A percentile compares a stretch with the other conserved stretches of the same genome.
Evolutionary conservation across 2,797 vertebrate genomes (phyloP).

Genomic region (Gymnopithys bicolor): DNA sequence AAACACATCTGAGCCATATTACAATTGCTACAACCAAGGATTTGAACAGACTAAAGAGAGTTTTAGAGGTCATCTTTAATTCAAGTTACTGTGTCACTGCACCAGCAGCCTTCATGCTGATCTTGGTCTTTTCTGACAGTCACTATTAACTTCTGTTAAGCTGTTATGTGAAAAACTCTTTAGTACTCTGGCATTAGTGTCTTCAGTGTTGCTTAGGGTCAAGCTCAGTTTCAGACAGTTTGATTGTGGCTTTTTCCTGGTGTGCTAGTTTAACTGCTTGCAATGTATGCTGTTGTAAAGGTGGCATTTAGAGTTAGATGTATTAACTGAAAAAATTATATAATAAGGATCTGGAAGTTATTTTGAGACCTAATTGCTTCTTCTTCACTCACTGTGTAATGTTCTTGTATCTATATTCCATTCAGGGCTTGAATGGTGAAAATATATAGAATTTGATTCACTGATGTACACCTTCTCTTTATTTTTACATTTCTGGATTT

Average conservation of each 20-base stretch:
- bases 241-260: fast-evolving
- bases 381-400: not conserved
- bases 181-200: not conserved
- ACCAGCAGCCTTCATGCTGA: not conserved
- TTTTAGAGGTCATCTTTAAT: not conserved
- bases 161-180: not conserved
- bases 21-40: not conserved
- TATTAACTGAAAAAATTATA: not conserved
- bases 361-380: not conserved
- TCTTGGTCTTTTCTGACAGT: not conserved
- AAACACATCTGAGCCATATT: fast-evolving
- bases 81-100: not conserved
- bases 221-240: not conserved
- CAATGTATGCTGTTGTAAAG: not conserved
- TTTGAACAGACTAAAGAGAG: not conserved
- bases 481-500: not conserved
- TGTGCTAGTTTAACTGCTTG: not conserved
- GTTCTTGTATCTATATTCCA: not conserved
- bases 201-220: not conserved
- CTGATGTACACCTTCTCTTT: not conserved
- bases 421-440: not conserved
- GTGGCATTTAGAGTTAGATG: not conserved
- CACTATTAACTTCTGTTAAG: not conserved
- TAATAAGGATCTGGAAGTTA: not conserved
- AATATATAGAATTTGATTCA: not conserved